Conservation (phyloP, 1,140 invertebrate species). For the Gonatopus flavifemur region DNA sequence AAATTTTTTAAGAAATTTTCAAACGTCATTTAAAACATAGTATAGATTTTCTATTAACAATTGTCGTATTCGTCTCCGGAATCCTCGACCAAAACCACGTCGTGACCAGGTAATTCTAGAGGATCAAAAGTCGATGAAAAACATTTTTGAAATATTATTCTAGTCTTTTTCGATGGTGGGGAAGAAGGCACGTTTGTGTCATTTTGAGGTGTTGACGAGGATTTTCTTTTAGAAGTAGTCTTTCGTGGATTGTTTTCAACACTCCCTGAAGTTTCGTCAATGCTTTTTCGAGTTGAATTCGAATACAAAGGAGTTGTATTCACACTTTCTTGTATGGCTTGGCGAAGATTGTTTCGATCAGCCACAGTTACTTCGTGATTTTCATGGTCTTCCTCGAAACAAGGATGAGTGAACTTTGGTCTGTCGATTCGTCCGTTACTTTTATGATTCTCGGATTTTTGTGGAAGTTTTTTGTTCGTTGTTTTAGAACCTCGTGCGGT, state of each 20-base stretch:
- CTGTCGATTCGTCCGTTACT: neutral
- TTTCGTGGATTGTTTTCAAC: neutral
- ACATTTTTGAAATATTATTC: conserved; percentile 64
- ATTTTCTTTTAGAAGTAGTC: neutral
- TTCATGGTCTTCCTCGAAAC: neutral
- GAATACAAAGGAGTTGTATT: neutral
- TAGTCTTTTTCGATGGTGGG: conserved; percentile 55
- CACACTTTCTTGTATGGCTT: neutral
- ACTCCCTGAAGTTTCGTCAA: no score
- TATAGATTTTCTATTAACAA: no score
- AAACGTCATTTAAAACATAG: no score
- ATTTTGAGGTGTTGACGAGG: neutral
- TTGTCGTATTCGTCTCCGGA: no score
- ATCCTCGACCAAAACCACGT: conserved; percentile 62
- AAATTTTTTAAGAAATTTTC: no score
- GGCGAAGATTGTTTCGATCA: no score
- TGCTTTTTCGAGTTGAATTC: neutral
- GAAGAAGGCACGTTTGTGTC: conserved; percentile 40
- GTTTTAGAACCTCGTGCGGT: conserved; percentile 34
- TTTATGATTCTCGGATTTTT: conserved; percentile 23
- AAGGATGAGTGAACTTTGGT: neutral
- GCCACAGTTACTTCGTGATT: no score
- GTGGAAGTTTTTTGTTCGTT: conserved; percentile 21
- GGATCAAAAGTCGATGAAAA: conserved; percentile 70
- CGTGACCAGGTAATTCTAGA: conserved; percentile 52